Evolutionary conservation across 2,113 vertebrate species (phyloP), one percentile per base, ranked within the genome.

Genomic region (Gallinago jamesoni): DNA sequence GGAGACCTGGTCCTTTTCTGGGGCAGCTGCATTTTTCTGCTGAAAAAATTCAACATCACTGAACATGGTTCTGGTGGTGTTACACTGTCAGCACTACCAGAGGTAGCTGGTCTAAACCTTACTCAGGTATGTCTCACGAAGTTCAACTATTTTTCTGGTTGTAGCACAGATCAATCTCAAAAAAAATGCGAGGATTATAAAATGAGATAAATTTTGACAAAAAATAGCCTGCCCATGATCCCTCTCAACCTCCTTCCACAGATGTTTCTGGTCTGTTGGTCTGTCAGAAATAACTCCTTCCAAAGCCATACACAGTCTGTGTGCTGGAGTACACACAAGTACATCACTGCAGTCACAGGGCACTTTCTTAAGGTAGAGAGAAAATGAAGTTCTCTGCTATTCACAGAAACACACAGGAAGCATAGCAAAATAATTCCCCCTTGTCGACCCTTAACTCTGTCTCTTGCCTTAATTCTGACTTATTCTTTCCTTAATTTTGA

Each of bases 171-270:
- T 55, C 16, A 47, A 2, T 33, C 28, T 78, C 62, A 83, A 64
- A 75, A 30, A 47, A 63, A 75, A 22, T 4, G 5, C 9, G 45
- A n/a, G 0, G 3, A 50, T 1, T 41, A 22, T 35, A 59, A 75
- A 91, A 37, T 2, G 3, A 0, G 15, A 25, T 43, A 19, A 1
- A 27, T 93, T 97, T 91, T 85, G 70, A 60, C 55, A 57, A 84
- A 78, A 31, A 14, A 1, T 27, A 43, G 53, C 15, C 28, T 37
- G 5, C 41, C 23, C 24, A 31, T 15, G 35, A 3, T 27, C 10
- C 5, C 3, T 66, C 13, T 48, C 11, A 55, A 5, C 2, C 5
- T 59, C 4, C 2, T 4, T 1, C 57, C 17, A 8, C 23, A 64
- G 37, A 23, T 8, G 21, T n/a, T 70, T 60, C 21, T 84, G 19